phyloP scores from a whole-genome alignment of 1,140 invertebrate genomes.

The Bathynomus jamesi region DNA sequence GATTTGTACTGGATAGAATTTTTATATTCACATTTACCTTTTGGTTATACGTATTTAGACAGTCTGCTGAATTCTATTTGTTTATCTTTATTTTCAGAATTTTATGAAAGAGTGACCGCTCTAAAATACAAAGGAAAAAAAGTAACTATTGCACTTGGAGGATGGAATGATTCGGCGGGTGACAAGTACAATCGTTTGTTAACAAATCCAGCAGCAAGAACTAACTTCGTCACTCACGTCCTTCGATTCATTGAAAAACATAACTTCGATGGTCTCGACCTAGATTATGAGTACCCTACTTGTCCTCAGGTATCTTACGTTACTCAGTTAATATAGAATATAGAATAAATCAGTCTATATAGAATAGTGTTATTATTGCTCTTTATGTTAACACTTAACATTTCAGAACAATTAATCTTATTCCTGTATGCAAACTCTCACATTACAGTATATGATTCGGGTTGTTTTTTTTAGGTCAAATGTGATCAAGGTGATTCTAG shows the following conservation, averaged over 20 bases:
- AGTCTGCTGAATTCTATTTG: no score
- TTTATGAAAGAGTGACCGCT: constrained; percentile 56
- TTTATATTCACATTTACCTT: no score
- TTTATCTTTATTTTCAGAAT: constrained; percentile 41
- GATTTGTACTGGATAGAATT: no score
- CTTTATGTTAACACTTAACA: no score
- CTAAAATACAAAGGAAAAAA: constrained; percentile 52
- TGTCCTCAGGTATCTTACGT: constrained; percentile 58
- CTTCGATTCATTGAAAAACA: constrained; percentile 52
- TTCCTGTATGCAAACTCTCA: no score
- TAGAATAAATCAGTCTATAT: no score
- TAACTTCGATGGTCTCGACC: constrained; percentile 54
- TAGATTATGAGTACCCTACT: constrained; percentile 63
- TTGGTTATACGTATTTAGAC: no score
- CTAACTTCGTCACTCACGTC: constrained; percentile 49
- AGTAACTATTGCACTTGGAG: constrained; percentile 55
- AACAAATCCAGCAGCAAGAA: constrained; percentile 46
- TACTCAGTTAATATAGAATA: no score
- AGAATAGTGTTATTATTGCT: no score
- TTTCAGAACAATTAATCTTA: no score
- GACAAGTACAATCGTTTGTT: constrained; percentile 55
- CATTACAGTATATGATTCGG: no score
- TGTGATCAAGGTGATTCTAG: constrained; percentile 64
- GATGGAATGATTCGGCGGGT: constrained; percentile 57
- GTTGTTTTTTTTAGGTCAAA: constrained; percentile 54